Evolutionary conservation across 2,113 vertebrate genomes (phyloP).

Genomic region (Muntiacus reevesi): DNA sequence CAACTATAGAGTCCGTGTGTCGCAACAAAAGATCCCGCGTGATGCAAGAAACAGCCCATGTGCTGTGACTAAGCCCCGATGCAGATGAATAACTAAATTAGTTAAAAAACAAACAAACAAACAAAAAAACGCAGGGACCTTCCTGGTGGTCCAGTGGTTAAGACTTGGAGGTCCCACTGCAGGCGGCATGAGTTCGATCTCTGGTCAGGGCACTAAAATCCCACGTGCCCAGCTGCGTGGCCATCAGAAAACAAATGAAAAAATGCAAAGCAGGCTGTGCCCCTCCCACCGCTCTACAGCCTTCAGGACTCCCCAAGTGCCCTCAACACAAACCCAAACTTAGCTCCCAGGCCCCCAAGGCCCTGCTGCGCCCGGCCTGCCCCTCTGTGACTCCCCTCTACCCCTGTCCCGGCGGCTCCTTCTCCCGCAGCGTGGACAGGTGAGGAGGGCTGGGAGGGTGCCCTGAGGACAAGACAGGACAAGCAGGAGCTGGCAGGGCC

Average conservation of each 20-base stretch:
- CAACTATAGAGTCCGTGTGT: neutral
- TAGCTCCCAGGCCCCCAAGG: neutral
- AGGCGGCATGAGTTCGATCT: neutral
- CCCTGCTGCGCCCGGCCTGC: neutral
- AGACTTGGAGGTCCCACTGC: neutral
- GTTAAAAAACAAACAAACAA: neutral
- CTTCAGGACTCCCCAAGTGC: neutral
- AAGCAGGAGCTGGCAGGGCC: neutral
- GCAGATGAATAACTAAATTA: neutral
- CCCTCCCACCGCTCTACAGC: neutral
- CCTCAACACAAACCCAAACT: neutral
- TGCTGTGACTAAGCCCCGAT: accelerated
- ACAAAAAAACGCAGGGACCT: neutral
- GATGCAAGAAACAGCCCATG: neutral
- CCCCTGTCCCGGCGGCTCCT: neutral
- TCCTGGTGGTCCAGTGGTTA: neutral
- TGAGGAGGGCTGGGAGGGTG: neutral
- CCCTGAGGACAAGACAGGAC: neutral
- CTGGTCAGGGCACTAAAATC: neutral
- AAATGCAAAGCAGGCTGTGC: neutral
- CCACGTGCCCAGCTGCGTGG: neutral
- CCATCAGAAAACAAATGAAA: neutral
- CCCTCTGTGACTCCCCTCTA: neutral
- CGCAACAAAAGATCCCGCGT: neutral
- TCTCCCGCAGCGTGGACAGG: neutral